Evolutionary conservation across 2,113 vertebrate genomes (phyloP).

Genomic region (Ptilonorhynchus violaceus): DNA sequence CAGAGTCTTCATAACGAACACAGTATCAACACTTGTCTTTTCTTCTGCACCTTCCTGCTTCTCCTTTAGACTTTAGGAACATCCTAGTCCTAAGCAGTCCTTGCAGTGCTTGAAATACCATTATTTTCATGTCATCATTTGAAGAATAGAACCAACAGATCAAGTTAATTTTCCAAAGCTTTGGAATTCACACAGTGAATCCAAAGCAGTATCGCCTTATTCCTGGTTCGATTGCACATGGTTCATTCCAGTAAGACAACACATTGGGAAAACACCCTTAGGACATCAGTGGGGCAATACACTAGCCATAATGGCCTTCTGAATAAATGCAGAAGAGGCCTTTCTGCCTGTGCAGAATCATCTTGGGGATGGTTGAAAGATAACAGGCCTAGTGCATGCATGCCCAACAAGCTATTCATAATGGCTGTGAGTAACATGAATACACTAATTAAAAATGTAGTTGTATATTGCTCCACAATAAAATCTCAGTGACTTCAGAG

Average conservation of each 20-base stretch:
- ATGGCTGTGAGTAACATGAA: not conserved
- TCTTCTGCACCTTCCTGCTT: not conserved
- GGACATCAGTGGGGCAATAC: no score
- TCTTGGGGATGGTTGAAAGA: not conserved
- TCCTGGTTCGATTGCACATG: not conserved
- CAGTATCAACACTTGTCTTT: not conserved
- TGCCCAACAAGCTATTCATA: not conserved
- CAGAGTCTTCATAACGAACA: not conserved
- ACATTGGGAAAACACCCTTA: not conserved
- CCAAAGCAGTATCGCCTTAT: not conserved
- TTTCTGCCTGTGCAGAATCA: not conserved
- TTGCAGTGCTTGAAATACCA: not conserved
- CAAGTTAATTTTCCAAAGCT: not conserved
- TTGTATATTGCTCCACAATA: not conserved
- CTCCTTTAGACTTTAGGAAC: not conserved
- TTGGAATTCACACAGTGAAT: no score
- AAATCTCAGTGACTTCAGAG: not conserved
- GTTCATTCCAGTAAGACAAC: not conserved
- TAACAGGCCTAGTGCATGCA: not conserved
- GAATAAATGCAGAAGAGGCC: not conserved
- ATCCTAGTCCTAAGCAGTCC: not conserved
- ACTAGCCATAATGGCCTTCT: not conserved
- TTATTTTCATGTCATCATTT: not conserved
- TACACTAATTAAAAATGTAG: not conserved
- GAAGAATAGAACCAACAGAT: not conserved